These are phyloP conservation scores for Sitobion miscanthi DNA, from an alignment of 1,140 invertebrate species.

Conservation along the genomic window DNA sequence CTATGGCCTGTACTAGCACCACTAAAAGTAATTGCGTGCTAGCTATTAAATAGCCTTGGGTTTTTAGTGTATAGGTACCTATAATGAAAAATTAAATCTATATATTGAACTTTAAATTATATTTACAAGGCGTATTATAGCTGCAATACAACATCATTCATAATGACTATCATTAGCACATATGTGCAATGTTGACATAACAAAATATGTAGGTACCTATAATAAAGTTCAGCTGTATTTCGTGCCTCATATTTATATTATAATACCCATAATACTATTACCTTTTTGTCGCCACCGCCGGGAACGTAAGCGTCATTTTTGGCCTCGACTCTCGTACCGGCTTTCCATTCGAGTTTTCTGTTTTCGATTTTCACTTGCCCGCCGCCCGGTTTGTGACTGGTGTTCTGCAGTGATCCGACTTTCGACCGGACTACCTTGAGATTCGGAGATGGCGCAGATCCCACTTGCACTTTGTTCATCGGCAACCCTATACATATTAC, in stretches of 20 bases:
- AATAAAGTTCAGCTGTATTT: not conserved
- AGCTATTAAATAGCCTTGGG: not conserved
- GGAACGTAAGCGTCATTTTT: conserved; percentile 91
- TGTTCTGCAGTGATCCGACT: conserved; percentile 93
- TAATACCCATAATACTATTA: conserved; percentile 62
- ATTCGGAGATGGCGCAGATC: conserved; percentile 87
- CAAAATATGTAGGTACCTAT: not conserved
- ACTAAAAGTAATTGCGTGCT: not conserved
- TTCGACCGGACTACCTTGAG: conserved; percentile 90
- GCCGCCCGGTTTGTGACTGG: conserved; percentile 88
- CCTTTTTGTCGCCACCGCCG: conserved; percentile 91
- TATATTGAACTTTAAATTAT: not conserved
- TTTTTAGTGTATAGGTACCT: not conserved
- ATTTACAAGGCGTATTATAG: not conserved
- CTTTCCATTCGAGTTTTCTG: conserved; percentile 85
- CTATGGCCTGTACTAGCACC: not conserved
- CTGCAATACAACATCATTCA: not conserved
- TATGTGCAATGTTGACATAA: not conserved
- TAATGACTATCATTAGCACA: not conserved
- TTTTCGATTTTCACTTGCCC: conserved; percentile 90
- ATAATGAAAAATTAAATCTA: not conserved
- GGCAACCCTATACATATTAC: conserved; percentile 74
- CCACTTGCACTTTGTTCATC: conserved; percentile 93
- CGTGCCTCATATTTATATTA: not conserved
- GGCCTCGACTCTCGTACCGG: conserved; percentile 81